Evolutionary conservation across 2,113 vertebrate genomes (phyloP).

Genomic region (Astur gentilis): DNA sequence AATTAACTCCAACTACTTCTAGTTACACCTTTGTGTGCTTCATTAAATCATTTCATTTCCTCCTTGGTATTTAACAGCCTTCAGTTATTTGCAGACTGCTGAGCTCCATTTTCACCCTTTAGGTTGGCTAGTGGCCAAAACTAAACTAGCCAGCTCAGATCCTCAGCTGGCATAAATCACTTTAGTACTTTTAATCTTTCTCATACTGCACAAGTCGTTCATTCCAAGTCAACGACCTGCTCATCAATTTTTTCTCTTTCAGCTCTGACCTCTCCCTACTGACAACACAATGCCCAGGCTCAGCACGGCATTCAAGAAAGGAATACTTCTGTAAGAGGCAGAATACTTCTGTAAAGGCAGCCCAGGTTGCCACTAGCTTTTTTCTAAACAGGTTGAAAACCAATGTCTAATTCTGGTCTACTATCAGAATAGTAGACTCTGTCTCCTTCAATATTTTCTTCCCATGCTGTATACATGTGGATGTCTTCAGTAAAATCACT

Average conservation of each 20-base stretch:
- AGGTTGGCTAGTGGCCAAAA: conserved; percentile 38
- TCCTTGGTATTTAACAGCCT: conserved; percentile 39
- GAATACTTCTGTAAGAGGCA: neutral
- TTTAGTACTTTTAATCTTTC: conserved; percentile 7
- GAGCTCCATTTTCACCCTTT: conserved; percentile 18
- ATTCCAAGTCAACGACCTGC: neutral
- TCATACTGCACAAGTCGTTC: neutral
- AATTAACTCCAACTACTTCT: conserved; percentile 50
- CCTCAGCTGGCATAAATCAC: conserved; percentile 27
- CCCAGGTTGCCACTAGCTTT: neutral
- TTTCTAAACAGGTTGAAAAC: neutral
- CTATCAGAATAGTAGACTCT: neutral
- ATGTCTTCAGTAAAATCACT: neutral
- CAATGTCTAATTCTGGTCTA: neutral
- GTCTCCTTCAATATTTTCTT: neutral
- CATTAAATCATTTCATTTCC: conserved; percentile 53
- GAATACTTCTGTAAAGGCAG: neutral
- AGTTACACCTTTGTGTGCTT: conserved; percentile 40
- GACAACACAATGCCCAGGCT: neutral
- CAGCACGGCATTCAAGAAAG: neutral
- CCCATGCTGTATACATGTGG: neutral
- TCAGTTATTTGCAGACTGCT: conserved; percentile 23
- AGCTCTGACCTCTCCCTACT: neutral
- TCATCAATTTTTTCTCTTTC: conserved; percentile 12
- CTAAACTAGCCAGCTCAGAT: conserved; percentile 40